These are phyloP conservation scores for Loriculus beryllinus DNA, from an alignment of 2,797 vertebrate species.

Conservation along the genomic window DNA sequence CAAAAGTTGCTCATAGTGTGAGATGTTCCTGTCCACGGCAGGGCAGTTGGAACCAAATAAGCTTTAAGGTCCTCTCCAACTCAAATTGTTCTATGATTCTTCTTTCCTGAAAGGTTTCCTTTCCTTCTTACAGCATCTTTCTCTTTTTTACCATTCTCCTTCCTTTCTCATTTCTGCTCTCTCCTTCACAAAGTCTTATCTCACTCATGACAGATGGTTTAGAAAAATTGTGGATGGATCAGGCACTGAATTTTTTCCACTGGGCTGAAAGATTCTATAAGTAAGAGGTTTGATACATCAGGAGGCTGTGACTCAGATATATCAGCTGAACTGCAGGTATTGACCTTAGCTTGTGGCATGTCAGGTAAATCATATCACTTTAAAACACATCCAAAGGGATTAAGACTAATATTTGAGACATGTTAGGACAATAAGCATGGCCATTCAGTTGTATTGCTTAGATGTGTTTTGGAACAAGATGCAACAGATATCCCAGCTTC, in stretches of 20 bases:
- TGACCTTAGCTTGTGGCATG: background rate
- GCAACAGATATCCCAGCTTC: background rate
- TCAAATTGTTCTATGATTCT: background rate
- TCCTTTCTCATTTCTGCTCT: background rate
- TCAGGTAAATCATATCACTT: background rate
- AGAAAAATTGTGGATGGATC: background rate
- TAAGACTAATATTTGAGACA: background rate
- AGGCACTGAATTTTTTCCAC: background rate
- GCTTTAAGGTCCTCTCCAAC: background rate
- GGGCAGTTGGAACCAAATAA: background rate
- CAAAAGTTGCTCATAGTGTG: too few species aligned
- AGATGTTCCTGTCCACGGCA: background rate
- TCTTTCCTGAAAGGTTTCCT: background rate
- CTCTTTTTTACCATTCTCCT: background rate
- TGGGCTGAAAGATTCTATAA: background rate
- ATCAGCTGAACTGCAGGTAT: background rate
- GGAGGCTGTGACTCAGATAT: background rate
- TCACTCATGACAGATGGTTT: background rate
- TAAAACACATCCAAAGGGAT: background rate
- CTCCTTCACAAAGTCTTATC: background rate
- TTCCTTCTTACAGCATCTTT: background rate
- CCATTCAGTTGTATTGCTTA: background rate
- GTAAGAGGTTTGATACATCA: background rate
- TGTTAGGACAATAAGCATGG: background rate
- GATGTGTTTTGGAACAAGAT: background rate